These are phyloP conservation scores for Champsocephalus gunnari DNA, from an alignment of 2,797 vertebrate genomes.

Conservation along the genomic window DNA sequence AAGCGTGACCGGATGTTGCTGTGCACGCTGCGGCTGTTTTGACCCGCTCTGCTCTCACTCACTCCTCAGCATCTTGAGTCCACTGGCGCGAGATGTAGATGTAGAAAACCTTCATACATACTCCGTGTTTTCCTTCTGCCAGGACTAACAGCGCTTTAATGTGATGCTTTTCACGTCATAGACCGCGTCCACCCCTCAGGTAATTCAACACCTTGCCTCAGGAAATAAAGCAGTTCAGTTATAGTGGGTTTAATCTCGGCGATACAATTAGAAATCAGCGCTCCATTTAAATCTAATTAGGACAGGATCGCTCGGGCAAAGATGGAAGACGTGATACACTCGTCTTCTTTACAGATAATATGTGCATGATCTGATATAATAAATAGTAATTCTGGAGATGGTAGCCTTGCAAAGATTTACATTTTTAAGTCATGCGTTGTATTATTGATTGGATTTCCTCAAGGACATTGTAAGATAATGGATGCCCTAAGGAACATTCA, in stretches of 20 bases:
- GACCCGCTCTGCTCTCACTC: constrained; percentile 26
- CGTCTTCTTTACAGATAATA: constrained; percentile 5
- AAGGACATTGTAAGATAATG: constrained; percentile 24
- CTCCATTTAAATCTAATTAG: constrained; percentile 57
- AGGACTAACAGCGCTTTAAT: constrained; percentile 18
- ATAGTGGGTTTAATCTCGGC: constrained; percentile 14
- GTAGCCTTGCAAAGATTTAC: background rate
- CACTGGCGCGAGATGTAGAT: constrained; percentile 62
- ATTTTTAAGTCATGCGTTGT: background rate
- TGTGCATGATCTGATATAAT: constrained; percentile 2
- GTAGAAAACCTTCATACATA: constrained; percentile 6
- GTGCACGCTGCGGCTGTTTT: background rate
- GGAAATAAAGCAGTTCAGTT: constrained; percentile 16
- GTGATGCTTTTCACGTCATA: constrained; percentile 11
- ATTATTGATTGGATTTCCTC: background rate
- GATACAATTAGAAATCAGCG: constrained; percentile 38
- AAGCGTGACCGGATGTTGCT: constrained; percentile 28
- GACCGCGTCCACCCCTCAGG: constrained; percentile 49
- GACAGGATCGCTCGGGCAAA: constrained; percentile 41
- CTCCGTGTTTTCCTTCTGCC: background rate
- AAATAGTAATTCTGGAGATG: constrained; percentile 3
- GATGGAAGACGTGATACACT: constrained; percentile 58
- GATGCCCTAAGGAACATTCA: background rate
- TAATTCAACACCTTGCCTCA: constrained; percentile 39
- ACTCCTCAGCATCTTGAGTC: constrained; percentile 53